phyloP scores from a whole-genome alignment of 1,140 invertebrate species.

The Bombus pyrosoma region DNA sequence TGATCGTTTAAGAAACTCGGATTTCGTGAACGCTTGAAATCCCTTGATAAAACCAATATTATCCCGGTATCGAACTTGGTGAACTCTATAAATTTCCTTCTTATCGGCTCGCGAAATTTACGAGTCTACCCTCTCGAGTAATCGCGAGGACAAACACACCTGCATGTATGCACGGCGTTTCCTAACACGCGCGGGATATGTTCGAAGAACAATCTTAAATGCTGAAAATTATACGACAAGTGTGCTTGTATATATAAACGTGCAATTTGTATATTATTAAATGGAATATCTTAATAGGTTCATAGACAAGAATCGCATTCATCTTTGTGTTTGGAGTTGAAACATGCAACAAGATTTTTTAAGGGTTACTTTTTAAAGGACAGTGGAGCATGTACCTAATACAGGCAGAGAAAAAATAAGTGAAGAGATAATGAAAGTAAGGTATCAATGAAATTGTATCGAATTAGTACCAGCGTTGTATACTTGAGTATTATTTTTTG shows the following conservation, averaged over 20 bases:
- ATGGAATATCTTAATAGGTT: background rate
- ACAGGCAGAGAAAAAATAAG: too few species aligned
- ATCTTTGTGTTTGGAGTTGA: too few species aligned
- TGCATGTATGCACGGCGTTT: background rate
- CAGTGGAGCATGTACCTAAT: too few species aligned
- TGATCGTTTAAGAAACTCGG: background rate
- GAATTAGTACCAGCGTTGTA: too few species aligned
- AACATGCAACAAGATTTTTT: too few species aligned
- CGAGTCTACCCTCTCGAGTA: conserved; percentile 7
- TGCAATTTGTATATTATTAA: background rate
- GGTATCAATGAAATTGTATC: too few species aligned
- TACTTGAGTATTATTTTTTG: too few species aligned
- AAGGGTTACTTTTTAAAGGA: too few species aligned
- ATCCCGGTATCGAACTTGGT: conserved; percentile 13
- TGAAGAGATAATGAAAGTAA: too few species aligned
- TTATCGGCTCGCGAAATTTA: conserved; percentile 22
- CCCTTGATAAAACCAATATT: conserved; percentile 36
- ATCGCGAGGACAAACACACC: conserved; percentile 3
- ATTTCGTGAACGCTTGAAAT: conserved; percentile 1
- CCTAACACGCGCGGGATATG: background rate
- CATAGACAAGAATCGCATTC: too few species aligned
- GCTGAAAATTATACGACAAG: background rate
- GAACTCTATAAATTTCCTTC: conserved; percentile 26
- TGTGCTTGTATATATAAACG: background rate
- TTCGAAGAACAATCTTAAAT: background rate